A percentile compares a stretch with the other conserved stretches of the same genome.
These are phyloP conservation scores for Acanthoscelides obtectus DNA, from an alignment of 2,888 invertebrate species.

Conservation along the genomic window DNA sequence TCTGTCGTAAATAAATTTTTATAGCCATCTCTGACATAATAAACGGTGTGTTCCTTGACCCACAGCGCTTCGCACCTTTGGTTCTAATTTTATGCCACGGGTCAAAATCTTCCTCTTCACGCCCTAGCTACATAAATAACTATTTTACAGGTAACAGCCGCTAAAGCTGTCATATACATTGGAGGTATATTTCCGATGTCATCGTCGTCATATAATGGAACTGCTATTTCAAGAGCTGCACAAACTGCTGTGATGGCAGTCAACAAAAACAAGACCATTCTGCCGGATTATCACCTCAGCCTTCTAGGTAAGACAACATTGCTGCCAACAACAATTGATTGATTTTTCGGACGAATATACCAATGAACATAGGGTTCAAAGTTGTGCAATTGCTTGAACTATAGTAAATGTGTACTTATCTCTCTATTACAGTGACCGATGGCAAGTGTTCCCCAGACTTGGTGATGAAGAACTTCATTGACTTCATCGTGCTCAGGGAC, in stretches of 20 bases:
- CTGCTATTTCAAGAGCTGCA: constrained; percentile 58
- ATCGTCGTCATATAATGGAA: constrained; percentile 56
- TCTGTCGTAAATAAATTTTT: too few relatives aligned
- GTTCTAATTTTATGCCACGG: too few relatives aligned
- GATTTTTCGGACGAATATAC: too few relatives aligned
- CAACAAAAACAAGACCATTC: constrained; percentile 54
- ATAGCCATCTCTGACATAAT: too few relatives aligned
- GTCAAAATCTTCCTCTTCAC: too few relatives aligned
- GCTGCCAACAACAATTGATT: too few relatives aligned
- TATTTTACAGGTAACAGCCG: constrained; percentile 19
- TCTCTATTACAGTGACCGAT: constrained; percentile 46
- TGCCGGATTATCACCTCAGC: constrained; percentile 58
- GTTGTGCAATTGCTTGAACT: neutral
- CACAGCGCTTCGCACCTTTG: too few relatives aligned
- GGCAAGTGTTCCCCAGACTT: constrained; percentile 68
- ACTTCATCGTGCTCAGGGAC: constrained; percentile 55
- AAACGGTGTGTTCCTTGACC: too few relatives aligned
- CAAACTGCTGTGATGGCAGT: constrained; percentile 59
- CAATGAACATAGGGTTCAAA: too few relatives aligned
- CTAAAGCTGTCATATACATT: constrained; percentile 50
- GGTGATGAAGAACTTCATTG: constrained; percentile 71
- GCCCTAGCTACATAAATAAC: too few relatives aligned
- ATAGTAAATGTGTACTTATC: neutral
- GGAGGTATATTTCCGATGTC: constrained; percentile 69
- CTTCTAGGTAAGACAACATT: constrained; percentile 40